Evolutionary conservation across 2,888 invertebrate species (phyloP).

Genomic region (Drosophila kambysellisi): DNA sequence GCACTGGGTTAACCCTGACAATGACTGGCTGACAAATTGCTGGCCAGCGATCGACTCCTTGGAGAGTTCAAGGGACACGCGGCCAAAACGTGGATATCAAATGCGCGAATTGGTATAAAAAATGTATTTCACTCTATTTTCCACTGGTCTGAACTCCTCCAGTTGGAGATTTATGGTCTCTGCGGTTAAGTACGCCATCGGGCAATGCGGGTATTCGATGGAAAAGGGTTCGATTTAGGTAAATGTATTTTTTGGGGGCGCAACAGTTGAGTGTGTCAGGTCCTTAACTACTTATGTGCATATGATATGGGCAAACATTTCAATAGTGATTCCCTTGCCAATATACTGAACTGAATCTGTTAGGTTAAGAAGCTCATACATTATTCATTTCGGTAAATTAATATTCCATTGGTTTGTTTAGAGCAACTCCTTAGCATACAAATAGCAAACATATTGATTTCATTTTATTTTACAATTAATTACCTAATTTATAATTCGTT

Average conservation of each 20-base stretch:
- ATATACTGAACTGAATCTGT: conserved; percentile 1
- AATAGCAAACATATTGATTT: not conserved
- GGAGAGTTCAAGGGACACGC: conserved; percentile 39
- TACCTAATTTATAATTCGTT: not conserved
- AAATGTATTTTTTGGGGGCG: conserved; percentile 35
- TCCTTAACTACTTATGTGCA: conserved; percentile 34
- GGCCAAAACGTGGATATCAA: conserved; percentile 44
- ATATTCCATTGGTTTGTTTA: not conserved
- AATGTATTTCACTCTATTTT: conserved; percentile 78
- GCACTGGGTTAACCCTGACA: conserved; percentile 44
- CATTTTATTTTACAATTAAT: not conserved
- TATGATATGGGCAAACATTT: conserved; percentile 17
- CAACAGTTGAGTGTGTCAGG: conserved; percentile 49
- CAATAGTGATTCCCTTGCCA: not conserved
- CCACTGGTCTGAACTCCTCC: conserved; percentile 48
- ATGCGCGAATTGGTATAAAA: conserved; percentile 65
- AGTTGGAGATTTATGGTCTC: conserved; percentile 63
- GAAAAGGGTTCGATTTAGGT: conserved; percentile 48
- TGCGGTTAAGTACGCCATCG: conserved; percentile 69
- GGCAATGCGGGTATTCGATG: conserved; percentile 31
- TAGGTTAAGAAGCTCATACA: not conserved
- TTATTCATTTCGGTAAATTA: not conserved
- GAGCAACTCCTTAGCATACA: not conserved
- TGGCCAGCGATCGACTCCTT: conserved; percentile 33
- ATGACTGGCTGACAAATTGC: conserved; percentile 72